A percentile compares a stretch with the other conserved stretches of the same genome.
Conservation (phyloP, 2,797 vertebrate genomes). For the Mycteria americana region DNA sequence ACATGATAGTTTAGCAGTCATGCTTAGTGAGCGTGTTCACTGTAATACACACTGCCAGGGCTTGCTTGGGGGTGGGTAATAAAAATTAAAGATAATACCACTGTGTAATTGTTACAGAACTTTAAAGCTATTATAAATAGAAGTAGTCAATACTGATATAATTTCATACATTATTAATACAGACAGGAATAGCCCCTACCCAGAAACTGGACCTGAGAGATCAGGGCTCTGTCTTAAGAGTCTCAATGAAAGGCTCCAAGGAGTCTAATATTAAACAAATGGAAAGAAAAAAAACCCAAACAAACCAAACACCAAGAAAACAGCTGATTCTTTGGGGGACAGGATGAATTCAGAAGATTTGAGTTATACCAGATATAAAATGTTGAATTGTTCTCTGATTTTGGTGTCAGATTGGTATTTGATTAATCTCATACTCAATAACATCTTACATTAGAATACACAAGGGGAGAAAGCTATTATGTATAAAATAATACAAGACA, state of each 20-base stretch:
- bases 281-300: background rate
- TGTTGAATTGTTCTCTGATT: background rate
- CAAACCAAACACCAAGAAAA: background rate
- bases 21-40: background rate
- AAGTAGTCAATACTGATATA: background rate
- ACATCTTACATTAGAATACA: background rate
- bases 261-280: background rate
- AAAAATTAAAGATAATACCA: background rate
- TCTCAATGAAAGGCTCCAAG: background rate
- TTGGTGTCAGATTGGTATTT: background rate
- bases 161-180: background rate
- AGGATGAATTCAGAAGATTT: background rate
- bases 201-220: background rate
- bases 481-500: background rate
- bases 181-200: background rate
- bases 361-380: background rate
- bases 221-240: background rate
- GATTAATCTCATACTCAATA: background rate
- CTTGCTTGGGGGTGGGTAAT: background rate
- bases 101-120: background rate
- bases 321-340: background rate
- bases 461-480: background rate
- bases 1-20: background rate
- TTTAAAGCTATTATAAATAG: background rate
- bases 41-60: background rate